Evolutionary conservation across 2,797 vertebrate species (phyloP).

Genomic region (Vipera latastei): DNA sequence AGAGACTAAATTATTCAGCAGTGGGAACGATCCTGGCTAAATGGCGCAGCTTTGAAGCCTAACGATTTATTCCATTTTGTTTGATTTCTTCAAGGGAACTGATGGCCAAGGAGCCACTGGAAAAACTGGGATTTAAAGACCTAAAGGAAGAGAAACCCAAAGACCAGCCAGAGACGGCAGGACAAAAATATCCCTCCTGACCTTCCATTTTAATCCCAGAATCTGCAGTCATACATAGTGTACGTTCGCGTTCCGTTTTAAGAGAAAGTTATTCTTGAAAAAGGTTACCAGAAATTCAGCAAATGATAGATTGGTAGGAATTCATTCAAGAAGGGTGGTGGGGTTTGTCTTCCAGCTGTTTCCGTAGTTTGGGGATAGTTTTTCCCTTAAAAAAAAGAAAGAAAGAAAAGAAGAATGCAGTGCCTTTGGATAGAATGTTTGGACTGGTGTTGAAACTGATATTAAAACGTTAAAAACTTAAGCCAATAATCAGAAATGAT

Average conservation of each 20-base stretch:
- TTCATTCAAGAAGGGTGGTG: neutral
- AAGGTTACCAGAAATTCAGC: neutral
- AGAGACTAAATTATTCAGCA: neutral
- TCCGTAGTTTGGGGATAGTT: neutral
- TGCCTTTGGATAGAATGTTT: neutral
- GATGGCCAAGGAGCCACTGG: slow-evolving; percentile 86
- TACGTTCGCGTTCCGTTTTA: neutral
- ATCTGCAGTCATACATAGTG: slow-evolving; percentile 26
- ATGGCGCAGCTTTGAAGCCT: neutral
- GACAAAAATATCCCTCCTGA: slow-evolving; percentile 16
- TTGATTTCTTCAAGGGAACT: slow-evolving; percentile 74
- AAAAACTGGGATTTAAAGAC: slow-evolving; percentile 88
- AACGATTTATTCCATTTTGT: neutral
- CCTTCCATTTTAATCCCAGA: neutral
- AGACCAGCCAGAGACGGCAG: slow-evolving; percentile 54
- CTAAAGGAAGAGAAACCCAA: slow-evolving; percentile 68
- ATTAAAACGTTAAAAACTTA: neutral
- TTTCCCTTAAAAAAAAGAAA: neutral
- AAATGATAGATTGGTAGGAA: neutral
- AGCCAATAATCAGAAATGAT: neutral
- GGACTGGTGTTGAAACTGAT: neutral
- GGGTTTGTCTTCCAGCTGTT: neutral
- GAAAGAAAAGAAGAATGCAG: neutral
- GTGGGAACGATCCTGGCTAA: neutral
- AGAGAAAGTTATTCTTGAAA: neutral